These are phyloP conservation scores for Ecliptopera silaceata DNA, from an alignment of 2,888 invertebrate species.

Conservation along the genomic window DNA sequence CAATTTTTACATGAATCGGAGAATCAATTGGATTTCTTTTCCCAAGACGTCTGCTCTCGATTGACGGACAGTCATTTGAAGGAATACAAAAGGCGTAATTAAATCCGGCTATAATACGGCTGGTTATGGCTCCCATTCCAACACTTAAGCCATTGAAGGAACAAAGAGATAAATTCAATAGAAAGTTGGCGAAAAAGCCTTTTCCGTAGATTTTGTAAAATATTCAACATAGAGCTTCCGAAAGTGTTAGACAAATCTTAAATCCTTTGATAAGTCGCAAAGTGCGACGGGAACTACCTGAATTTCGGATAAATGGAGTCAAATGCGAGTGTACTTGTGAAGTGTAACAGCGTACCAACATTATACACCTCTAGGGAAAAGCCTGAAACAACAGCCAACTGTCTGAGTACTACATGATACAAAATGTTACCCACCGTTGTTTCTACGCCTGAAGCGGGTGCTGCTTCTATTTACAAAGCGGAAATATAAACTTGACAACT, in stretches of 20 bases:
- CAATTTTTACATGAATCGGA: constrained; percentile 45
- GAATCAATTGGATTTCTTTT: constrained; percentile 49
- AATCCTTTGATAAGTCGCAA: constrained; percentile 37
- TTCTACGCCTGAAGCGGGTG: constrained; percentile 14
- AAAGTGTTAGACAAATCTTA: constrained; percentile 34
- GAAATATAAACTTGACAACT: constrained; percentile 33
- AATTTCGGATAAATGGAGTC: constrained; percentile 42
- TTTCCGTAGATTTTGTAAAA: neutral
- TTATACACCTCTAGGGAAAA: constrained; percentile 49
- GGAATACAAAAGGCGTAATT: constrained; percentile 18
- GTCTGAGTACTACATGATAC: constrained; percentile 37
- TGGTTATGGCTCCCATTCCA: constrained; percentile 6
- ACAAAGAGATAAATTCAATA: constrained; percentile 9
- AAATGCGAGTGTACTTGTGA: constrained; percentile 38
- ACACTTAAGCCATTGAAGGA: constrained; percentile 4
- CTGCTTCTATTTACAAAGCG: constrained; percentile 33
- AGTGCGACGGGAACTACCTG: constrained; percentile 40
- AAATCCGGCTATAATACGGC: constrained; percentile 7
- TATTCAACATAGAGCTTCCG: neutral
- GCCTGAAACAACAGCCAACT: constrained; percentile 45
- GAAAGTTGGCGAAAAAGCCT: neutral
- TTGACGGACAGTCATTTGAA: constrained; percentile 30
- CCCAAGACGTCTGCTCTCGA: constrained; percentile 35
- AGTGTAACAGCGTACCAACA: constrained; percentile 43
- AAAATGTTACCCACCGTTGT: constrained; percentile 30